These are phyloP conservation scores for Drosophila anomalata DNA, from an alignment of 2,888 invertebrate genomes.

Conservation along the genomic window DNA sequence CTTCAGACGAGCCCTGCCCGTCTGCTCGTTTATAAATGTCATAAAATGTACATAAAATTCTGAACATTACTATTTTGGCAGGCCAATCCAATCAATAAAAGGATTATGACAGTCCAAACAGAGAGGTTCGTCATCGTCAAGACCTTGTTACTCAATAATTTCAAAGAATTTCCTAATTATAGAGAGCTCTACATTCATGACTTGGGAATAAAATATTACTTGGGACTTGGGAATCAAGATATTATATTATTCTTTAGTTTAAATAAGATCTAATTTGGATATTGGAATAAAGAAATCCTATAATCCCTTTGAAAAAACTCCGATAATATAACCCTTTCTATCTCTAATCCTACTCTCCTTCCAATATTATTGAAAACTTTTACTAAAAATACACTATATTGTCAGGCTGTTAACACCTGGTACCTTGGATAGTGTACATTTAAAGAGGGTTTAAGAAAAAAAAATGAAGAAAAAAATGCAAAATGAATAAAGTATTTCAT, in stretches of 20 bases:
- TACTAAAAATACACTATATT: neutral
- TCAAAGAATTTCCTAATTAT: neutral
- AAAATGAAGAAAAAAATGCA: conserved; percentile 14
- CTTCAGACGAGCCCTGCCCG: conserved; percentile 19
- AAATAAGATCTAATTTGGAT: too few relatives aligned
- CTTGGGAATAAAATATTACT: neutral
- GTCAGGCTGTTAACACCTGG: neutral
- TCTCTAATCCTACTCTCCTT: neutral
- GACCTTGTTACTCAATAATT: conserved; percentile 1
- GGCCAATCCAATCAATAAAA: conserved; percentile 76
- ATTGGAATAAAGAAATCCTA: neutral
- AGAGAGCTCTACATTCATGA: neutral
- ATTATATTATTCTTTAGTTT: too few relatives aligned
- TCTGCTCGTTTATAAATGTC: conserved; percentile 67
- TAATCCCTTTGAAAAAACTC: neutral
- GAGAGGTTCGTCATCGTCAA: conserved; percentile 36
- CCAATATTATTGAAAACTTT: neutral
- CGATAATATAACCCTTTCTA: neutral
- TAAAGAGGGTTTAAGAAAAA: conserved; percentile 5
- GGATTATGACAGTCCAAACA: conserved; percentile 72
- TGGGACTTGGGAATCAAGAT: too few relatives aligned
- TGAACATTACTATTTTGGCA: conserved; percentile 57
- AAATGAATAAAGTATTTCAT: conserved; percentile 42
- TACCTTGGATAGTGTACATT: conserved; percentile 14
- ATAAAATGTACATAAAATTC: conserved; percentile 37